Percentiles rank a stretch among this genome's conserved stretches.
Conservation (phyloP, 2,888 invertebrate genomes). For the Sarcophaga carnaria region DNA sequence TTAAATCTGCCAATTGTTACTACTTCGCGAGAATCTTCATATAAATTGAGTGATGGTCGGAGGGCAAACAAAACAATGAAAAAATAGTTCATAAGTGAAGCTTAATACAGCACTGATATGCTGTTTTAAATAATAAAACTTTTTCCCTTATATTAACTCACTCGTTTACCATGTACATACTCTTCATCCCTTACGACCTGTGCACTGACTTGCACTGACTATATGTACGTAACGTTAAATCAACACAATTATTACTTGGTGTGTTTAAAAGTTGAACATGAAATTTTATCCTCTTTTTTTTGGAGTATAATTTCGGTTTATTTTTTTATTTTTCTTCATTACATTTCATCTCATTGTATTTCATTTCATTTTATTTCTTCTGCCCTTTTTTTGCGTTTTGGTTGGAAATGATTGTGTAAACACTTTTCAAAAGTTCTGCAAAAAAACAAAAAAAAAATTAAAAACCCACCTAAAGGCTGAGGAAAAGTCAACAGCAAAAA, state of each 20-base stretch:
- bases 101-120: too few relatives aligned
- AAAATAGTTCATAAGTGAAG: neutral
- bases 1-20: too few relatives aligned
- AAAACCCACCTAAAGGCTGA: constrained; percentile 46
- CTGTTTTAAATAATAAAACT: neutral
- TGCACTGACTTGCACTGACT: constrained; percentile 5
- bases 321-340: neutral
- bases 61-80: neutral
- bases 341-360: neutral
- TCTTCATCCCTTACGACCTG: constrained; percentile 38
- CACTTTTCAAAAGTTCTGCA: constrained; percentile 41
- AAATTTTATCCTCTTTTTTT: neutral
- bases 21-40: too few relatives aligned
- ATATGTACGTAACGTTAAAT: constrained; percentile 59
- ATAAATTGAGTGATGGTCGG: too few relatives aligned
- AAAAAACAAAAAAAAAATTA: constrained; percentile 9
- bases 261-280: constrained; percentile 43
- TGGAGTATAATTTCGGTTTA: neutral
- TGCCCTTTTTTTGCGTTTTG: constrained; percentile 25
- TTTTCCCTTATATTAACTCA: neutral
- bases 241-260: constrained; percentile 64
- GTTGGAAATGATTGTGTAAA: constrained; percentile 56
- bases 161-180: neutral
- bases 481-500: neutral
- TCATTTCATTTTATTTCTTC: neutral